Percentiles rank a stretch among this genome's conserved stretches.
Conservation (phyloP, 2,797 vertebrate species). For the Ambastaia sidthimunki region DNA sequence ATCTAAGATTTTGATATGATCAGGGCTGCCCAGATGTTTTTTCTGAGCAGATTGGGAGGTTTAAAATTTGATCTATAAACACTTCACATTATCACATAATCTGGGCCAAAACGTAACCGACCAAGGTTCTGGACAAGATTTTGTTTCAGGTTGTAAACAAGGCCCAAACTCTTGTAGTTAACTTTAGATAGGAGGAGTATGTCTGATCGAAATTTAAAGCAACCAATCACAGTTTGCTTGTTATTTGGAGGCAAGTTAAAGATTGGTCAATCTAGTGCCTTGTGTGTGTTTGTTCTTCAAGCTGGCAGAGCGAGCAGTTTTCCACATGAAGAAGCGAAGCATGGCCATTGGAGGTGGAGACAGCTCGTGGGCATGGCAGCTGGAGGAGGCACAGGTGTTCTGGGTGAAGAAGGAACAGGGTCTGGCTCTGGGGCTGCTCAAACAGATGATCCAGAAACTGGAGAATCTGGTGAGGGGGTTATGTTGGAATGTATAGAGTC, state of each 20-base stretch:
- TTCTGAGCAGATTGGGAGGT: no score
- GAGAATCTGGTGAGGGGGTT: constrained; percentile 76
- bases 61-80: not conserved
- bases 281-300: constrained; percentile 62
- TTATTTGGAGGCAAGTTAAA: no score
- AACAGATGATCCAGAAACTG: constrained; percentile 86
- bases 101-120: not conserved
- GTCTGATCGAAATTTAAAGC: no score
- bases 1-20: not conserved
- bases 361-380: constrained; percentile 85
- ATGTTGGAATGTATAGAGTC: not conserved
- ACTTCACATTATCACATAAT: constrained; percentile 5
- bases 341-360: constrained; percentile 46
- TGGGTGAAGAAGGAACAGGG: constrained; percentile 94
- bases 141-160: no score
- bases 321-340: constrained; percentile 87
- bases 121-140: no score
- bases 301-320: constrained; percentile 92
- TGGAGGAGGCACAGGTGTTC: constrained; percentile 96
- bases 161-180: no score
- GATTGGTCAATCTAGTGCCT: not conserved
- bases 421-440: constrained; percentile 88
- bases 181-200: no score
- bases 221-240: no score
- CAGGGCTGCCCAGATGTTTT: not conserved